These are phyloP conservation scores for Pollenia amentaria DNA, from an alignment of 2,888 invertebrate species.

Conservation along the genomic window DNA sequence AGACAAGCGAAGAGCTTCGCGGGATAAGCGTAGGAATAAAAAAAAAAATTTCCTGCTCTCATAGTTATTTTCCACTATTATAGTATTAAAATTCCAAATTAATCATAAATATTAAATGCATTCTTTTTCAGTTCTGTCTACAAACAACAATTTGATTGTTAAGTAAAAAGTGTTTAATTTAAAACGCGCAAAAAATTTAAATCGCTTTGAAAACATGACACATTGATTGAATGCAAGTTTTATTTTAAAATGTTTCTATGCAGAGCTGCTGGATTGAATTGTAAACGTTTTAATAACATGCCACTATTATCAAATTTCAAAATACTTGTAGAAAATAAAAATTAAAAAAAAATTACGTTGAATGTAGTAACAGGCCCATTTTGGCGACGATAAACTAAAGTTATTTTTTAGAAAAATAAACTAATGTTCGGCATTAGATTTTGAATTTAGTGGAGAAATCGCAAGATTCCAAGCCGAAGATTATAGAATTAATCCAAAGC, in stretches of 20 bases:
- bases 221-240: constrained; percentile 33
- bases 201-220: constrained; percentile 29
- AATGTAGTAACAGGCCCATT: neutral
- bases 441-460: no score
- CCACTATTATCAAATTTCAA: constrained; percentile 38
- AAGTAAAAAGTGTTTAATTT: neutral
- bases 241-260: neutral
- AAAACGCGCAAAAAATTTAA: constrained; percentile 27
- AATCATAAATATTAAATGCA: neutral
- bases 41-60: no score
- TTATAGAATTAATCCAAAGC: no score
- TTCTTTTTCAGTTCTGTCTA: neutral
- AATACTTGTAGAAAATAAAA: constrained; percentile 13
- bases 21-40: no score
- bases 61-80: no score
- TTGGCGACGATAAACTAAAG: neutral
- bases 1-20: no score
- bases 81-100: no score
- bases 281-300: constrained; percentile 50
- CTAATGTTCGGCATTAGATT: neutral
- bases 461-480: no score
- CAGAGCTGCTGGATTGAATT: constrained; percentile 14
- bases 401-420: neutral
- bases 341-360: neutral
- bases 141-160: neutral